These are phyloP conservation scores for Ciconia boyciana DNA, from an alignment of 2,113 vertebrate genomes.

Conservation along the genomic window DNA sequence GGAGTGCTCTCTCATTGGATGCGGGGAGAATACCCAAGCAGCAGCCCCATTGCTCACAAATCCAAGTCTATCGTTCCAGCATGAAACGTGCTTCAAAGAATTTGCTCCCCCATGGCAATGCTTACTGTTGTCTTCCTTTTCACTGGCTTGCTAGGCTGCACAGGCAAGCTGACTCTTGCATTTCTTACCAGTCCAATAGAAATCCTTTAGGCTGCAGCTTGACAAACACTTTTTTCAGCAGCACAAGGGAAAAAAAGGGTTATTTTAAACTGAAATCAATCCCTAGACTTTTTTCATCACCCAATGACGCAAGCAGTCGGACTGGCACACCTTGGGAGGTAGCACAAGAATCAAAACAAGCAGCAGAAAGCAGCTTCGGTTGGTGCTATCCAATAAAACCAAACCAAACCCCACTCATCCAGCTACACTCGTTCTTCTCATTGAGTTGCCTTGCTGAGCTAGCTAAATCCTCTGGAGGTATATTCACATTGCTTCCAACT, in stretches of 20 bases:
- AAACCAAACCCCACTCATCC: background rate
- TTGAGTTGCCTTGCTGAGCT: background rate
- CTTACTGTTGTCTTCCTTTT: background rate
- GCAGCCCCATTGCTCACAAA: background rate
- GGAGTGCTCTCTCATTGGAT: fast-evolving
- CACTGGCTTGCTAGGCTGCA: background rate
- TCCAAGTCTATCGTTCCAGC: background rate
- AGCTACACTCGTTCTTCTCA: background rate
- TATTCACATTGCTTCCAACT: background rate
- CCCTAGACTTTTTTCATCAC: background rate
- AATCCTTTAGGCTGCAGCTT: background rate
- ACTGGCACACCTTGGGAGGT: background rate
- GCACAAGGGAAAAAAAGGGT: background rate
- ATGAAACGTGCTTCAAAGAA: background rate
- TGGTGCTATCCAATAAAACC: background rate
- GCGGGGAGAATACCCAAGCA: background rate
- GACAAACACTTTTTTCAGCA: background rate
- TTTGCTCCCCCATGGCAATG: background rate
- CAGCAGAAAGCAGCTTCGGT: background rate
- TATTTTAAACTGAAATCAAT: background rate
- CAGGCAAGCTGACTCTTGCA: background rate
- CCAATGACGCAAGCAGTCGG: background rate
- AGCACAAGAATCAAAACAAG: background rate
- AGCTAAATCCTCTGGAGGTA: background rate
- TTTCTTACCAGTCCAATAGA: background rate